Evolutionary conservation across 2,797 vertebrate genomes (phyloP), one percentile per base, ranked within the genome.

Genomic region (Crenuchus spilurus): DNA sequence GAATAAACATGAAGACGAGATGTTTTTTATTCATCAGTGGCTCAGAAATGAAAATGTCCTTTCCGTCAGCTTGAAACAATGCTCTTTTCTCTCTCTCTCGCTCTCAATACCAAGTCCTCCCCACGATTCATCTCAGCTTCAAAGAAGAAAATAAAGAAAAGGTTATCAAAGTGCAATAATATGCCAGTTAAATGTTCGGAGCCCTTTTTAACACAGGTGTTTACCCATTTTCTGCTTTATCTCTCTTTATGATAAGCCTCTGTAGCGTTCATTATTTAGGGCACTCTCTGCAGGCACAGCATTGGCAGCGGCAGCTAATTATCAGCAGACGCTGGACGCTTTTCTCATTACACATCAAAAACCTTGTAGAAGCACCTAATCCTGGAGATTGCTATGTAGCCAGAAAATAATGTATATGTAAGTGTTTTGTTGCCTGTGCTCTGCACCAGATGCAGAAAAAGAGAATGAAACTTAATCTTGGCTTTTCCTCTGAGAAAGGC

Each of bases 261-360:
- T 52, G 44, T 44, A 52, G 37, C 24, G 42, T 37, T 58, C 28
- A 39, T 73, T 71, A 37, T 74, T 73, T 76, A 37, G 28, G 57
- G 31, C 51, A 33, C 13, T 76, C 65, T 61, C 58, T 24, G 30
- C 31, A 54, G 68, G 69, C 70, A 2, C n/a, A 35, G 42, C 24
- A 28, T 24, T 75, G 62, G 72, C 64, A 62, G 44, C 30, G 10
- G 35, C 44, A 58, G 68, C 44, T 67, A 65, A 75, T 60, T 77
- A 68, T 76, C 57, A 54, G 70, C 58, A 44, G 70, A 49, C n/a
- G 57, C 73, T 14, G 28, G 26, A 63, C 66, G 64, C 49, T 44
- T 78, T 83, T 78, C 73, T 70, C 75, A 80, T 83, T 80, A 74
- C 76, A 64, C 73, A 76, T 81, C 66, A 83, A 63, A 83, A 75